These are phyloP conservation scores for Eurois occulta DNA, from an alignment of 2,888 invertebrate species.

Conservation along the genomic window DNA sequence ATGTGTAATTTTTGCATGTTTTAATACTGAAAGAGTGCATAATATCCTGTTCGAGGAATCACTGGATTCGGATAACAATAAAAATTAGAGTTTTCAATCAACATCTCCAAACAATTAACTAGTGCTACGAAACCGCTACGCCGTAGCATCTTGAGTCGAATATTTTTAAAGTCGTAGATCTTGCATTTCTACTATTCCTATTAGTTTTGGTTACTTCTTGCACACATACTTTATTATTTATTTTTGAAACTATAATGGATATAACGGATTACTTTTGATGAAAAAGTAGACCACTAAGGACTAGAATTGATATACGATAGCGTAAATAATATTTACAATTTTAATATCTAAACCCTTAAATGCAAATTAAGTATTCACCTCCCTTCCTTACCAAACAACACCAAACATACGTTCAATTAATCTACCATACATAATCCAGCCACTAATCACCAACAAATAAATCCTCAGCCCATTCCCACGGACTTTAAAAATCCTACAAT, in stretches of 20 bases:
- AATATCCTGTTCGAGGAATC: too few species aligned
- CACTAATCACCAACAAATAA: slow-evolving; percentile 24
- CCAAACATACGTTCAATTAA: slow-evolving; percentile 32
- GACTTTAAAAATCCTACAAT: slow-evolving; percentile 52
- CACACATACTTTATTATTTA: too few species aligned
- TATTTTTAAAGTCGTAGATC: background rate
- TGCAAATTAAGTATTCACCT: background rate
- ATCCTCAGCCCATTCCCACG: slow-evolving; percentile 61
- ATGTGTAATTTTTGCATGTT: too few species aligned
- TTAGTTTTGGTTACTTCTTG: background rate
- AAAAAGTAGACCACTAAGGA: too few species aligned
- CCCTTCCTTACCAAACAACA: background rate
- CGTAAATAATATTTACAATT: too few species aligned
- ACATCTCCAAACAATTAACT: too few species aligned
- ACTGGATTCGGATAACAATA: too few species aligned
- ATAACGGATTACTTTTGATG: too few species aligned
- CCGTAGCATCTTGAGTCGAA: slow-evolving; percentile 18
- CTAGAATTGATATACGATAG: too few species aligned
- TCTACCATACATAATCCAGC: slow-evolving; percentile 46
- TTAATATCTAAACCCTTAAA: background rate
- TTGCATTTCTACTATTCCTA: background rate
- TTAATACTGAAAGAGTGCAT: too few species aligned
- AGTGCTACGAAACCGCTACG: slow-evolving; percentile 55
- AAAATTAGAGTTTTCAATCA: too few species aligned
- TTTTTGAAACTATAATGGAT: too few species aligned